These are phyloP conservation scores for Aphidoletes aphidimyza DNA, from an alignment of 2,888 invertebrate genomes.

Conservation along the genomic window DNA sequence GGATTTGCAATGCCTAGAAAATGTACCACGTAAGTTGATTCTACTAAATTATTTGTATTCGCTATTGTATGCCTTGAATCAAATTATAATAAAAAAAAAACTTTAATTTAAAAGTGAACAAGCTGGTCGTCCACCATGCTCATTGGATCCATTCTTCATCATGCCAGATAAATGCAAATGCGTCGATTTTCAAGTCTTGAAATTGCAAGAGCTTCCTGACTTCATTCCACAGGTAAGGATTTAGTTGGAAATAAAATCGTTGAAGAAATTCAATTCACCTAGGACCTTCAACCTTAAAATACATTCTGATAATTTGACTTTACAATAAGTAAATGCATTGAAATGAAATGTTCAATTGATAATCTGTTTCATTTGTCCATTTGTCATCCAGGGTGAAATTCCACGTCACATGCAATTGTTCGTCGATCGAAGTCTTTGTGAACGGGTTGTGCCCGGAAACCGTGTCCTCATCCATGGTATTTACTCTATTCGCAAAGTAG, in stretches of 20 bases:
- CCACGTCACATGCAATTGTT: slow-evolving; percentile 95
- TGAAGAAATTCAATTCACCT: no score
- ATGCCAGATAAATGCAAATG: slow-evolving; percentile 97
- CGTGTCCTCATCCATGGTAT: slow-evolving; percentile 93
- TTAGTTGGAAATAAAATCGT: no score
- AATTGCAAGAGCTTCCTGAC: slow-evolving; percentile 96
- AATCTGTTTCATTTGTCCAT: neutral
- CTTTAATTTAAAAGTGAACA: slow-evolving; percentile 80
- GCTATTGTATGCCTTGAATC: slow-evolving; percentile 37
- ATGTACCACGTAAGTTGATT: slow-evolving; percentile 82
- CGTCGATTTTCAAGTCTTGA: slow-evolving; percentile 98
- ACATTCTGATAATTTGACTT: neutral
- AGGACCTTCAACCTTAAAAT: no score
- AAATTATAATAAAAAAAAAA: no score
- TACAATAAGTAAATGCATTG: neutral
- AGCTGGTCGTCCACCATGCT: slow-evolving; percentile 91
- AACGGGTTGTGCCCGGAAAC: slow-evolving; percentile 95
- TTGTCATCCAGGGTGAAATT: slow-evolving; percentile 87
- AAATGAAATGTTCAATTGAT: slow-evolving; percentile 60
- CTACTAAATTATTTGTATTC: neutral
- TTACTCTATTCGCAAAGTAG: slow-evolving; percentile 91
- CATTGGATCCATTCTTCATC: slow-evolving; percentile 97
- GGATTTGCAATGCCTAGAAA: slow-evolving; percentile 95
- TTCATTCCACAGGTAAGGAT: slow-evolving; percentile 68
- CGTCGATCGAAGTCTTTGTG: slow-evolving; percentile 91